Evolutionary conservation across 1,140 invertebrate genomes (phyloP).

Genomic region (Babylonia areolata): DNA sequence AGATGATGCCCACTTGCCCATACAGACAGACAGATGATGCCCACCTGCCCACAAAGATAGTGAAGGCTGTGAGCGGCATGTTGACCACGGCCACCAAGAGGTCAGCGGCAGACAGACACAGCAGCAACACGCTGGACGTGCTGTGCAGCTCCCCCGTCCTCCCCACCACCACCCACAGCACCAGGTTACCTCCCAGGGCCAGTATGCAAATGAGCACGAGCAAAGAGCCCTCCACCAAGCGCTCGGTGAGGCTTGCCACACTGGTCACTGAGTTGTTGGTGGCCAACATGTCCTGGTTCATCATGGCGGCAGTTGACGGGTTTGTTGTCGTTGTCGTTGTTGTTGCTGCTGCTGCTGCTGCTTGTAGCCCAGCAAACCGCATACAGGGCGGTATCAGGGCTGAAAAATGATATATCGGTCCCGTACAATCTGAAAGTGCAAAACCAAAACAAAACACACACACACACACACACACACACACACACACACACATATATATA

Average conservation of each 20-base stretch:
- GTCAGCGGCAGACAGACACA: conserved; percentile 60
- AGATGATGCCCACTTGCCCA: conserved; percentile 2
- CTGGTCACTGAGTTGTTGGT: too few relatives aligned
- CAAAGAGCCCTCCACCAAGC: conserved; percentile 44
- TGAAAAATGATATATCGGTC: too few relatives aligned
- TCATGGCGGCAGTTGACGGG: too few relatives aligned
- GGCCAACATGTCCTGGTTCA: too few relatives aligned
- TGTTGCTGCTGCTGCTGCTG: too few relatives aligned
- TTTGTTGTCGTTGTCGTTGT: too few relatives aligned
- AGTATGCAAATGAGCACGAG: conserved; percentile 49
- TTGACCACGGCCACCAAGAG: conserved; percentile 60
- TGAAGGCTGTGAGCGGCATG: conserved; percentile 61
- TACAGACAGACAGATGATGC: neutral
- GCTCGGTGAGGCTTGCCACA: conserved; percentile 30
- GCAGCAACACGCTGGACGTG: conserved; percentile 59
- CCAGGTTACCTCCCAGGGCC: conserved; percentile 51
- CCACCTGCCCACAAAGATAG: conserved; percentile 53
- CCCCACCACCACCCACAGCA: conserved; percentile 58
- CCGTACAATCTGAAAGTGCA: too few relatives aligned
- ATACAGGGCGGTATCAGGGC: too few relatives aligned
- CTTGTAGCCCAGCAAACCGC: too few relatives aligned
- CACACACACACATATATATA: too few relatives aligned
- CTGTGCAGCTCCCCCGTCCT: conserved; percentile 50
- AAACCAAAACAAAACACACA: too few relatives aligned
- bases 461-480: too few relatives aligned